phyloP scores from a whole-genome alignment of 2,888 invertebrate genomes.

The Pollenia angustigena region DNA sequence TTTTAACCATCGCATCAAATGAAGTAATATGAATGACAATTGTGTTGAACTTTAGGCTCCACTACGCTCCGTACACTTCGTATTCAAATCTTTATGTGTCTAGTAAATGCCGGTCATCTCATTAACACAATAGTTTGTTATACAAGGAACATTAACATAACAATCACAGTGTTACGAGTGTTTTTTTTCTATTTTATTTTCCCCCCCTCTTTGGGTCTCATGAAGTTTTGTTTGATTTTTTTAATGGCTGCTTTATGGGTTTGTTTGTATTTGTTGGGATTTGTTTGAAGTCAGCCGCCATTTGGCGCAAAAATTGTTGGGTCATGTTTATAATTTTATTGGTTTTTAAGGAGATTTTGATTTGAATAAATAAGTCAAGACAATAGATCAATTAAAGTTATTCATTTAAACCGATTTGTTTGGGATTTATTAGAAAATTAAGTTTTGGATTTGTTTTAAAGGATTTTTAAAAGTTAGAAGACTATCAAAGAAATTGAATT shows the following conservation, averaged over 20 bases:
- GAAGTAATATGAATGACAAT: slow-evolving; percentile 58
- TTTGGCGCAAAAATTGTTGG: slow-evolving; percentile 56
- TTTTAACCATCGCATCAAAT: slow-evolving; percentile 3
- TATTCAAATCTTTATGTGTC: not conserved
- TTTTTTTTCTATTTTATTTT: slow-evolving; percentile 1
- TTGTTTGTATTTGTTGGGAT: slow-evolving; percentile 3
- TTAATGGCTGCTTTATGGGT: not conserved
- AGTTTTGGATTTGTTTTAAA: slow-evolving; percentile 4
- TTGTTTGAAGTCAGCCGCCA: slow-evolving; percentile 58
- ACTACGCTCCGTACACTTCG: not conserved
- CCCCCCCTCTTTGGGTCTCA: not conserved
- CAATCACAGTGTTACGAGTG: slow-evolving; percentile 37
- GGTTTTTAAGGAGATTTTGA: slow-evolving; percentile 45
- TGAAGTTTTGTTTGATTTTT: slow-evolving; percentile 35
- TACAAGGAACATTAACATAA: slow-evolving; percentile 44
- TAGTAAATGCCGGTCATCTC: slow-evolving; percentile 44
- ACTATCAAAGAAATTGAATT: too few relatives aligned
- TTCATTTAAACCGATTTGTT: slow-evolving; percentile 52
- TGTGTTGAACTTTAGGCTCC: not conserved
- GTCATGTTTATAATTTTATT: slow-evolving; percentile 69
- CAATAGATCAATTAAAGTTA: slow-evolving; percentile 32
- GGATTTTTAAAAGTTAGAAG: not conserved
- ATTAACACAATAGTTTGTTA: slow-evolving; percentile 30
- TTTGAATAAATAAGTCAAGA: slow-evolving; percentile 29
- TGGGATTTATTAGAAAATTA: not conserved